Evolutionary conservation across 2,797 vertebrate species (phyloP), one percentile per base, ranked within the genome.

Genomic region (Octomys mimax): DNA sequence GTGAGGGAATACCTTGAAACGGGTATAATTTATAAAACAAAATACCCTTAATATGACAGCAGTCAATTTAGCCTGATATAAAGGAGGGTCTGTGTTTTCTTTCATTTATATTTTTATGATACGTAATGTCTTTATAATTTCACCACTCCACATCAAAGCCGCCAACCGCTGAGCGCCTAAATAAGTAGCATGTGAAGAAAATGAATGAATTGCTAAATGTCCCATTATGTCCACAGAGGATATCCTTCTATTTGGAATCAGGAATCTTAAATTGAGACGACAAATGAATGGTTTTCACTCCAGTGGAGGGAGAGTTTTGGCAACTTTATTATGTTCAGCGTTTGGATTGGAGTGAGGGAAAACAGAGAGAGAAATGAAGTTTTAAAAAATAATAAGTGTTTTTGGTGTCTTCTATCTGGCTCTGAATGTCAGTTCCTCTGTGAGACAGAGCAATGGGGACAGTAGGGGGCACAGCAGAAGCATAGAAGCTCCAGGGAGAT

Each of bases 41-140:
- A 99, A 98, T 98, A 98, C 96, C 97, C 95, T 96, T 97, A 98
- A 96, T 98, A 98, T 98, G 97, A 98, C 98, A 98, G 97, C 95
- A 98, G 97, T 98, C 98, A 98, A 98, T 98, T 98, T 98, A 98
- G 97, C 88, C 89, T 98, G 98, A 98, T 98, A 98, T 98, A 98
- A 99, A 98, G 98, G 88, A 98, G 92, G 77, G 93, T 80, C 81
- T 97, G 87, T 98, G 97, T 98, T 98, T 98, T 98, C 98, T 98
- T 99, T 99, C 98, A 98, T 98, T 99, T 99, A 96, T 98, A 98
- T 98, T 98, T 99, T 99, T 99, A 99, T 98, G 98, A 97, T 98
- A 98, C 0, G n/a, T 98, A 99, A 99, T 99, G 98, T 98, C 98
- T 99, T 99, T 98, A 98, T 99, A 99, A 99, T 99, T 99, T 98